Conservation (phyloP, 2,888 invertebrate species). For the Apodemia mormo region DNA sequence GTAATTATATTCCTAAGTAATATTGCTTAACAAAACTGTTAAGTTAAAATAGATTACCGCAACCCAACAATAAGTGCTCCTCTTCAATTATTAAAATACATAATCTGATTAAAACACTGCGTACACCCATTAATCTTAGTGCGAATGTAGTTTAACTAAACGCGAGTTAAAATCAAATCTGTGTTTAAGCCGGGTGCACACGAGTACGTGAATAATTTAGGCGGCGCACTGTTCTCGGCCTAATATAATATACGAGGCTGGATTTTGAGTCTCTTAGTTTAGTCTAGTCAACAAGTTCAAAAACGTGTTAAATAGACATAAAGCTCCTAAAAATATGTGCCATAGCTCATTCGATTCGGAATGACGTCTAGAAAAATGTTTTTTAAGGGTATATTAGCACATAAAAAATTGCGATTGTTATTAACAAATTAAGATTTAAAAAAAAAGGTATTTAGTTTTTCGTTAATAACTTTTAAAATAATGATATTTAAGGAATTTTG, state of each 20-base stretch:
- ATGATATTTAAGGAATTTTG: too few species aligned
- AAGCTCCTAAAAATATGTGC: too few species aligned
- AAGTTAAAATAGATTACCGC: not conserved
- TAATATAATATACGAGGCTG: constrained; percentile 63
- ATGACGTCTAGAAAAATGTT: too few species aligned
- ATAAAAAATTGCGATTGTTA: too few species aligned
- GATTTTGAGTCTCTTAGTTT: constrained; percentile 65
- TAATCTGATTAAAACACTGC: constrained; percentile 5
- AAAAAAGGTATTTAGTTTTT: too few species aligned
- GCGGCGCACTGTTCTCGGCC: constrained; percentile 48
- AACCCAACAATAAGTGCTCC: not conserved
- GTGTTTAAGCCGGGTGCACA: constrained; percentile 47
- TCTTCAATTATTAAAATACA: not conserved
- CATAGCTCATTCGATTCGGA: too few species aligned
- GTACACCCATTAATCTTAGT: constrained; percentile 22
- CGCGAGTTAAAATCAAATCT: constrained; percentile 42
- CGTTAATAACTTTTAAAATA: too few species aligned
- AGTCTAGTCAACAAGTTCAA: too few species aligned
- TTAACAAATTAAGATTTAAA: too few species aligned
- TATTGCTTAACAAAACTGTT: not conserved
- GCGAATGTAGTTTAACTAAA: constrained; percentile 30
- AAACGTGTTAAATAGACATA: too few species aligned
- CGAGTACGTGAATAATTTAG: constrained; percentile 46
- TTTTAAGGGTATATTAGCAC: too few species aligned
- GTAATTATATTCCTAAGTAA: not conserved